Evolutionary conservation across 2,113 vertebrate species (phyloP).

Genomic region (mouse (Mus musculus)): DNA sequence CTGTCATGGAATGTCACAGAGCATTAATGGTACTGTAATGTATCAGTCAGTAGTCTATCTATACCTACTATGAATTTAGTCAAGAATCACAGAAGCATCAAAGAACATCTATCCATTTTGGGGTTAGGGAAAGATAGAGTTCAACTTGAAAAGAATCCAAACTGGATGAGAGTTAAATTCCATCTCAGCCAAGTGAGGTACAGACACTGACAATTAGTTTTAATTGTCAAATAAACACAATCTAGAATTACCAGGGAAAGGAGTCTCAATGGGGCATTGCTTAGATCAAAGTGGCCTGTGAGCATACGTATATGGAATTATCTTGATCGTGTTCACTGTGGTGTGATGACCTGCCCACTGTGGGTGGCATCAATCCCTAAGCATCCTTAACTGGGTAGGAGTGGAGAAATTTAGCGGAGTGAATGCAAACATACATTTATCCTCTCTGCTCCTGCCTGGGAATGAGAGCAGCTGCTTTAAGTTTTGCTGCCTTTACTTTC

Average conservation of each 20-base stretch:
- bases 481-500: background rate
- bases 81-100: background rate
- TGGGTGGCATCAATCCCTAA: too few species aligned
- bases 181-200: background rate
- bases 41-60: background rate
- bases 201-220: background rate
- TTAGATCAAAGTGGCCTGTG: too few species aligned
- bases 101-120: background rate
- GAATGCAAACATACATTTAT: background rate
- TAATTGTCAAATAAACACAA: background rate
- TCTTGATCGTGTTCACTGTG: background rate
- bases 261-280: background rate
- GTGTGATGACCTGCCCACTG: background rate
- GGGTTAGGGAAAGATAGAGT: background rate
- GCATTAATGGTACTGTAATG: background rate
- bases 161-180: background rate
- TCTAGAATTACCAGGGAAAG: background rate
- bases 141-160: background rate
- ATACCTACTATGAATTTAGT: background rate
- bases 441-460: background rate
- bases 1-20: background rate
- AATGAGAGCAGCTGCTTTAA: background rate
- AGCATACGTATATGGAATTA: background rate
- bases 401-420: background rate
- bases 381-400: background rate